A percentile compares a stretch with the other conserved stretches of the same genome.
Evolutionary conservation across 2,113 vertebrate genomes (phyloP).

Genomic region (Leucosticte australis): DNA sequence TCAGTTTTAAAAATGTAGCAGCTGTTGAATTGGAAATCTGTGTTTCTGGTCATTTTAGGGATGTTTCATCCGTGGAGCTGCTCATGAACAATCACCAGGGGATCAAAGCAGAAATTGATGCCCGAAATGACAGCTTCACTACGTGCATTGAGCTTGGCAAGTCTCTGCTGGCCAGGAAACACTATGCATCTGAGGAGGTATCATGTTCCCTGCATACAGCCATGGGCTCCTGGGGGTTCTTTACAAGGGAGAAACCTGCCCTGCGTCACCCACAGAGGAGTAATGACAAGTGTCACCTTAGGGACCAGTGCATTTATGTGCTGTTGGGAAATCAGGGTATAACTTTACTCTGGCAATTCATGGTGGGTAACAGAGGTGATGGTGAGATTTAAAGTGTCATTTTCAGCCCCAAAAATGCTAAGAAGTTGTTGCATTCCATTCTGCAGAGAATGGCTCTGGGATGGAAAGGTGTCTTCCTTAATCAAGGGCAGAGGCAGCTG

Average conservation of each 20-base stretch:
- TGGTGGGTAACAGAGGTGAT: neutral
- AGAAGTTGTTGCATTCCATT: neutral
- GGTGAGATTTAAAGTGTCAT: neutral
- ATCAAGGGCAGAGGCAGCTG: neutral
- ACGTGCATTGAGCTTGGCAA: slow-evolving; percentile 95
- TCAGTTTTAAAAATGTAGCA: neutral
- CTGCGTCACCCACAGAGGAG: neutral
- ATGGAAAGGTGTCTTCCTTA: neutral
- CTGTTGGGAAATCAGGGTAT: neutral
- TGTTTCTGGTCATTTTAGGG: slow-evolving; percentile 74
- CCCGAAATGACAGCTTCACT: slow-evolving; percentile 95
- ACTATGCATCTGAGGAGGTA: slow-evolving; percentile 95
- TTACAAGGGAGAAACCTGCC: neutral
- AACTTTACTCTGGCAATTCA: neutral
- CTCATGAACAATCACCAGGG: slow-evolving; percentile 99
- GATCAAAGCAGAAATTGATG: slow-evolving; percentile 97
- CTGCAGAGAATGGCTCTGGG: neutral
- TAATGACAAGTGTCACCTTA: neutral
- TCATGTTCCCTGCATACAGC: neutral
- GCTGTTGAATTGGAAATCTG: neutral
- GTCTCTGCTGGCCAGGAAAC: slow-evolving; percentile 89
- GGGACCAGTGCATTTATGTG: neutral
- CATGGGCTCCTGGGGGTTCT: neutral
- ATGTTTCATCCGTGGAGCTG: slow-evolving; percentile 94
- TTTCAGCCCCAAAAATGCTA: neutral